Evolutionary conservation across 2,113 vertebrate species (phyloP), one percentile per base, ranked within the genome.

Genomic region (Callochromis pleurospilus): DNA sequence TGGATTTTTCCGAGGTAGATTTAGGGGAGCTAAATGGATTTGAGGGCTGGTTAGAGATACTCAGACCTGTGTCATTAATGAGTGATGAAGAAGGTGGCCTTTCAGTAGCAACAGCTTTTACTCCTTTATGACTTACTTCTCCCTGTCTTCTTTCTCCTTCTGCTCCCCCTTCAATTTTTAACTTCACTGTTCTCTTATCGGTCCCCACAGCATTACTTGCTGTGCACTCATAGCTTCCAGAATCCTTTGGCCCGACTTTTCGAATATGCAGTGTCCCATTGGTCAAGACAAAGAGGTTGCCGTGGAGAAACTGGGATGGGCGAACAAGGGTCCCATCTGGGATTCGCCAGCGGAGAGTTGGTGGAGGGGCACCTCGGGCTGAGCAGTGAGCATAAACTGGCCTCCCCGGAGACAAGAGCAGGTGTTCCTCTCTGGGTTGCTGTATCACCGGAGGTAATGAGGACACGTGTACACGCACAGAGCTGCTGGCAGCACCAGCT

Each of bases 211-310:
- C 90, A 79, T 98, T 99, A 86, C 96, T 93, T 9, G 97, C 98
- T 82, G 97, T 94, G 65, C 98, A 99, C 86, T 98, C 97, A 0
- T 99, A 99, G 73, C 58, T 96, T 3, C 98, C 98, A 3, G 95
- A 94, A 88, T 99, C 96, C 40, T 92, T 94, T 53, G 95, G 93
- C 2, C 95, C 95, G 1, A 97, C 89, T 0, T 92, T 96, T 36
- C 96, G 96, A 85, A 99, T 97, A 81, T 97, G 97, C 3, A 99
- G 96, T 1, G 98, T 99, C 38, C 98, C 98, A 38, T 99, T 99
- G 82, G 98, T 97, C 90, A 99, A 97, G 82, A 99, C 97, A 87
- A 98, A 99, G 10, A 99, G 88, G 92, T 98, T 98, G 24, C 97
- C 97, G 14, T 96, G 96, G 70, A 99, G 90, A 90, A 98, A 98